Percentiles rank a stretch among this genome's conserved stretches.
Evolutionary conservation across 2,888 invertebrate genomes (phyloP).

Genomic region (Apantesis nais): DNA sequence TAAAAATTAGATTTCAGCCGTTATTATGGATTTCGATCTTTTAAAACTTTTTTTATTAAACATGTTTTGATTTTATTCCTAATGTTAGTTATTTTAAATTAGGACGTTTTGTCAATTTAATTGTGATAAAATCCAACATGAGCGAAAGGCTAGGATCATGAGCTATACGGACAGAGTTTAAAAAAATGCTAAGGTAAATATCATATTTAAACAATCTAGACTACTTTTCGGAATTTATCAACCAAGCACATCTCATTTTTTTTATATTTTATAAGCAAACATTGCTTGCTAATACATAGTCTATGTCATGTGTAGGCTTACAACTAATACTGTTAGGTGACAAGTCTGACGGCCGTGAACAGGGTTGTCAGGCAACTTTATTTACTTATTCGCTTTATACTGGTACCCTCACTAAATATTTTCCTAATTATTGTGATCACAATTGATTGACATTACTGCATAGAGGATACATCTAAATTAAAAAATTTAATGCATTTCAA

Average conservation of each 20-base stretch:
- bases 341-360: slow-evolving; percentile 28
- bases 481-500: background rate
- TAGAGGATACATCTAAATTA: background rate
- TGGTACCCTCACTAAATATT: background rate
- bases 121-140: background rate
- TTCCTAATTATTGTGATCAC: background rate
- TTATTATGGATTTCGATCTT: too few relatives aligned
- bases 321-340: slow-evolving; percentile 48
- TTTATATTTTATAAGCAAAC: background rate
- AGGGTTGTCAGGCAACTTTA: slow-evolving; percentile 4
- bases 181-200: background rate
- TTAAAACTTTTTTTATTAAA: background rate
- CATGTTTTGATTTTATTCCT: background rate
- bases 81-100: background rate
- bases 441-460: background rate
- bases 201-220: background rate
- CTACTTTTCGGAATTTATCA: background rate
- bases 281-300: slow-evolving; percentile 2
- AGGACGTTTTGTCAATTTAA: background rate
- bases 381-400: background rate
- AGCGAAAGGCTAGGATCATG: too few relatives aligned
- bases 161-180: background rate
- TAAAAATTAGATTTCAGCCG: background rate
- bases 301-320: slow-evolving; percentile 27
- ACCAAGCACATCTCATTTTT: background rate